Percentiles rank a stretch among this genome's conserved stretches.
Conservation (phyloP, 2,888 invertebrate genomes). For the Nemotelus nigrinus region DNA sequence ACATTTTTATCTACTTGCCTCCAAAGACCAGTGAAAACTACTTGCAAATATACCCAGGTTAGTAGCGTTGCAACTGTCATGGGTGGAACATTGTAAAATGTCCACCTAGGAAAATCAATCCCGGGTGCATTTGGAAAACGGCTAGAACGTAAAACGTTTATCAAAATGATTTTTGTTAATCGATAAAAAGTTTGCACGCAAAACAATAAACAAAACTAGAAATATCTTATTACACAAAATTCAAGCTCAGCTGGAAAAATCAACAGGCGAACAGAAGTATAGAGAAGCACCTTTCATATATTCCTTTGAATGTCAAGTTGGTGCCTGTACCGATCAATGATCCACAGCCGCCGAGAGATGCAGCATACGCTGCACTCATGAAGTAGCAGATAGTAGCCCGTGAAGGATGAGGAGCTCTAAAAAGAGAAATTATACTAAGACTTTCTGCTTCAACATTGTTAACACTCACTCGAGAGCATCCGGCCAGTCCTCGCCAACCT, state of each 20-base stretch:
- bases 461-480: neutral
- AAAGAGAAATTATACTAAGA: neutral
- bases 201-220: too few species aligned
- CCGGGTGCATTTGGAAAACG: constrained; percentile 68
- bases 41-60: constrained; percentile 77
- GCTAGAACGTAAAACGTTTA: neutral
- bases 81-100: constrained; percentile 79
- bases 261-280: constrained; percentile 45
- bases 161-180: too few species aligned
- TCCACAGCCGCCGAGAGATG: constrained; percentile 79
- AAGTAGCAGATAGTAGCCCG: constrained; percentile 78
- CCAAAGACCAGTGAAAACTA: constrained; percentile 75
- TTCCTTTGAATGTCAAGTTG: constrained; percentile 82
- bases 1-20: constrained; percentile 65
- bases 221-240: neutral
- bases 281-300: constrained; percentile 69
- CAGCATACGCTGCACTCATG: constrained; percentile 78
- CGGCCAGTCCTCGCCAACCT: constrained; percentile 50
- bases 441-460: neutral
- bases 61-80: constrained; percentile 77
- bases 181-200: too few species aligned
- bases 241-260: neutral
- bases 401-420: constrained; percentile 67
- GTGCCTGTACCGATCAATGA: constrained; percentile 82
- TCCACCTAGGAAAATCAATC: constrained; percentile 81